phyloP scores from a whole-genome alignment of 2,113 vertebrate species.

The Gallinago media region DNA sequence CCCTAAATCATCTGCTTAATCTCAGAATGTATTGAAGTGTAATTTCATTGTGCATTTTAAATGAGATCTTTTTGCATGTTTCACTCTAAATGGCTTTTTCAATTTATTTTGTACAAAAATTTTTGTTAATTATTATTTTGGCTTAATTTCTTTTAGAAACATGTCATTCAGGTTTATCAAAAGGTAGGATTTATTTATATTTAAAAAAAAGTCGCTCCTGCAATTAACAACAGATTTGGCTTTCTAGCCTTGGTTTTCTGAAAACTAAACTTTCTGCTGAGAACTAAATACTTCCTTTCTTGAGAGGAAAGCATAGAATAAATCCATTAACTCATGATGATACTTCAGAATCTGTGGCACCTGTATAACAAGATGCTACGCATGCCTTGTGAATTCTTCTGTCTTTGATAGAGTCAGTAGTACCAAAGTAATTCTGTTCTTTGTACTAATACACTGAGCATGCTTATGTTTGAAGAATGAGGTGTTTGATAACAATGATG shows the following conservation, averaged over 20 bases:
- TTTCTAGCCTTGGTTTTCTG: conserved; percentile 81
- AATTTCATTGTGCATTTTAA: conserved; percentile 49
- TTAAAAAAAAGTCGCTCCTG: conserved; percentile 79
- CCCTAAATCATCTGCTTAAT: conserved; percentile 1
- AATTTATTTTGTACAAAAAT: conserved; percentile 62
- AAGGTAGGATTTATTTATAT: conserved; percentile 94
- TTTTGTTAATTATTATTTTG: conserved; percentile 83
- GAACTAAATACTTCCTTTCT: conserved; percentile 81
- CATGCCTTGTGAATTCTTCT: conserved; percentile 81
- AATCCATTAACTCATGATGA: conserved; percentile 73
- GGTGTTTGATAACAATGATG: conserved; percentile 65
- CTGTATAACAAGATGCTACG: conserved; percentile 72
- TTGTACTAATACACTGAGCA: conserved; percentile 86
- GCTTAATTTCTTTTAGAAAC: conserved; percentile 98
- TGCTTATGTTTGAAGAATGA: conserved; percentile 79
- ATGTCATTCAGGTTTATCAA: conserved; percentile 99
- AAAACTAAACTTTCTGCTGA: conserved; percentile 87
- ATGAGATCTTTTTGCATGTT: conserved; percentile 45
- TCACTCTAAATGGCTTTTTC: conserved; percentile 71
- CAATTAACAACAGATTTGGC: conserved; percentile 84
- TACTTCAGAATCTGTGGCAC: conserved; percentile 66
- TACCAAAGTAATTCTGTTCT: conserved; percentile 77
- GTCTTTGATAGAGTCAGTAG: conserved; percentile 72
- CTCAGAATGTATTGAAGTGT: conserved; percentile 43
- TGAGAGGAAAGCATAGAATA: conserved; percentile 66